Evolutionary conservation across 2,888 invertebrate species (phyloP), one percentile per base, ranked within the genome.

Genomic region (Elegia similella): DNA sequence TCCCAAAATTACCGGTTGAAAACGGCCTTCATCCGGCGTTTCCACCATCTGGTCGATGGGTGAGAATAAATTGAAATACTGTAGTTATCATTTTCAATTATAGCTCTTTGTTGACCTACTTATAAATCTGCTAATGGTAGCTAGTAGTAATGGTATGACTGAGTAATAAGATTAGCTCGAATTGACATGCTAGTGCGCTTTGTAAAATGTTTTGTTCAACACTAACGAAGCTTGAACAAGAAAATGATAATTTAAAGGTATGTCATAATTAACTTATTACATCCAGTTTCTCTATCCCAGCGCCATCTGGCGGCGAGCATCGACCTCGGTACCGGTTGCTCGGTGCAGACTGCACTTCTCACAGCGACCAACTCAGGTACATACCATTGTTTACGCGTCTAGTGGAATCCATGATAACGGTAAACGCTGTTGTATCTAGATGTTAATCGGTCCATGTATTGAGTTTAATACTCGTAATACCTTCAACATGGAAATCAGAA

Each of bases 241-340:
- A 17, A 46, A 46, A 46, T 10, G 43, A 43, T 15, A 43, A 12
- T 15, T 46, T 8, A 46, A 48, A n/a, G n/a, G n/a, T 42, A 56
- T 55, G 42, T 53, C 52, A 57, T 47, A 38, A 16, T 44, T 13
- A 48, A 42, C 12, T 56, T 32, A 57, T 55, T 38, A 50, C 50
- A 43, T 54, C 47, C 57, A 42, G 29, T 46, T 38, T 38, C 15
- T 66, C 66, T 67, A 65, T 66, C 62, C 66, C 66, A 70, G 64
- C 62, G 72, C 73, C 80, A 82, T 79, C 78, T 82, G 82, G 76
- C 62, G 73, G 67, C 79, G 82, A 68, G 65, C 82, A 69, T 68
- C 79, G 82, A 83, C 82, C 82, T 73, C 71, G 7, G 42, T 43
- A 53, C 53, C 53, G 53, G 53, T 53, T 42, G 42, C 15, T 52